Evolutionary conservation across 2,888 invertebrate species (phyloP), one percentile per base, ranked within the genome.

Genomic region (Augochlorella aurata): DNA sequence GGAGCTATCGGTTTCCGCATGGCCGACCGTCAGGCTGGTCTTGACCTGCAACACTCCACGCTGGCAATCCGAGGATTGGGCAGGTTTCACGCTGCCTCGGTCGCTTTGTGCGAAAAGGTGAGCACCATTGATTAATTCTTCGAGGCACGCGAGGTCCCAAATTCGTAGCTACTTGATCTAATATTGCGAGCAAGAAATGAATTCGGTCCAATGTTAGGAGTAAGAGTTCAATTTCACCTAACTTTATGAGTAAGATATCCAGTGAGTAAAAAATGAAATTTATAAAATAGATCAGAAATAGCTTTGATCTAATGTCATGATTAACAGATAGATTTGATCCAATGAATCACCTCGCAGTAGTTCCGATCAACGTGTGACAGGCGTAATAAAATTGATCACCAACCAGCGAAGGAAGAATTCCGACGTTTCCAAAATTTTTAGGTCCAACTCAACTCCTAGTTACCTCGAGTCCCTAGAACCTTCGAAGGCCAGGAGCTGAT

Each of bases 31-130:
- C 94, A 94, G 83, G 89, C 90, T 75, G 95, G 95, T n/a, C 93
- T 95, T 47, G 95, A 95, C 90, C 93, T 95, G 87, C 92, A 93
- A 18, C 95, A 95, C 88, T 94, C 94, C 79, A 88, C 94, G 63
- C 86, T 95, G 52, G 94, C 95, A 12, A 87, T 95, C 1, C 92
- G 92, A 77, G 95, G 95, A 89, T 89, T 95, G 89, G 95, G 94
- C 3, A 94, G 93, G 85, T 94, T 95, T 87, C 95, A 95, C 89
- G 95, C 95, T 16, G 94, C 94, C 21, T 95, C 95, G 0, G 94
- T 95, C 81, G 93, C 95, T 52, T 88, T 95, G 79, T 93, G 93
- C 69, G 94, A 95, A 87, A 94, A 94, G 93, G 95, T 95, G 91
- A 67, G 8, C 14, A 47, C 10, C 24, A 8, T 16, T 12, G 14